A percentile compares a stretch with the other conserved stretches of the same genome.
Conservation (phyloP, 2,113 vertebrate species). For the Microtus pennsylvanicus region DNA sequence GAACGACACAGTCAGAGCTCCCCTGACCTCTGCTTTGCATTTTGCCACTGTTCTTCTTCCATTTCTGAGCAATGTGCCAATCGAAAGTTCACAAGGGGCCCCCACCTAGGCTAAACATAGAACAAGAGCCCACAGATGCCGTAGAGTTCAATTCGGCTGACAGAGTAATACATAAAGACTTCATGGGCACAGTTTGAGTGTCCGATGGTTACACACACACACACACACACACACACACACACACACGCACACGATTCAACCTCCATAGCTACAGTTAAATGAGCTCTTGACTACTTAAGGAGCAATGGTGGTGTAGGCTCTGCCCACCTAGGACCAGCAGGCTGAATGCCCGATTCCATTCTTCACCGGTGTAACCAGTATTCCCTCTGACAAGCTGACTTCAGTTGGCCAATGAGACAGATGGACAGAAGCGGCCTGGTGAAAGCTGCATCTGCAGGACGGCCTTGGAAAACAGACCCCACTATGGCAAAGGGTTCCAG, state of each 20-base stretch:
- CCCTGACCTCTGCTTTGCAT: not conserved
- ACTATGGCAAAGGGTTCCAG: not conserved
- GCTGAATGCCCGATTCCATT: not conserved
- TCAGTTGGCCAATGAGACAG: not conserved
- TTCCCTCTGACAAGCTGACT: not conserved
- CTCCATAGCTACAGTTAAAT: not conserved
- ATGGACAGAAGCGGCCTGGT: not conserved
- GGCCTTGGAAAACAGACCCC: constrained; percentile 1
- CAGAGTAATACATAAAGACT: not conserved
- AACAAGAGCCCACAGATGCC: not conserved
- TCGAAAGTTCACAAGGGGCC: not conserved
- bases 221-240: too few relatives aligned
- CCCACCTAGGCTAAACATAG: not conserved
- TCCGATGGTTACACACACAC: not conserved
- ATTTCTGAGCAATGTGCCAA: not conserved
- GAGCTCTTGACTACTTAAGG: not conserved
- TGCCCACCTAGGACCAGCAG: not conserved
- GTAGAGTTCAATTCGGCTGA: not conserved
- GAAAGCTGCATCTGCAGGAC: not conserved
- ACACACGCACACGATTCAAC: not conserved
- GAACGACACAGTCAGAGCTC: not conserved
- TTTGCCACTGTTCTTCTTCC: not conserved
- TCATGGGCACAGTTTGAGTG: not conserved
- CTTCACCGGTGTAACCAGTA: not conserved
- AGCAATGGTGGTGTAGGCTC: not conserved